Evolutionary conservation across 2,888 invertebrate species (phyloP).

Genomic region (Lumbricus terrestris): DNA sequence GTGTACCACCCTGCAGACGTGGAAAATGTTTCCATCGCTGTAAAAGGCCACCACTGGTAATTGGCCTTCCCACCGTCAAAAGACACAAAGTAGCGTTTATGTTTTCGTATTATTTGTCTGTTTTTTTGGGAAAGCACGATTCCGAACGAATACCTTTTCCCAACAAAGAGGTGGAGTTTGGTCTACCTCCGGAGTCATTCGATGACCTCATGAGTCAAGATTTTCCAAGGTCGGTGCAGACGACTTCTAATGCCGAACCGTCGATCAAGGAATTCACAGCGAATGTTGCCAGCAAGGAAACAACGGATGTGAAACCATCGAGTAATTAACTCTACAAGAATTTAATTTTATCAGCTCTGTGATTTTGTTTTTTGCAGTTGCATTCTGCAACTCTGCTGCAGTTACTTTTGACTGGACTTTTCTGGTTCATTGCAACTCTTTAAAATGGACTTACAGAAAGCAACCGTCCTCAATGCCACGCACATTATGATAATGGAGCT

Average conservation of each 20-base stretch:
- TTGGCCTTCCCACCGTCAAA: background rate
- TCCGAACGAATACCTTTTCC: constrained; percentile 15
- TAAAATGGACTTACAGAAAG: background rate
- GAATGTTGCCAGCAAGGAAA: background rate
- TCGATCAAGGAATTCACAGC: background rate
- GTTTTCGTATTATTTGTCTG: background rate
- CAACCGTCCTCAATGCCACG: too few relatives aligned
- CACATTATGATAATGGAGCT: too few relatives aligned
- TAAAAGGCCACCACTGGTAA: background rate
- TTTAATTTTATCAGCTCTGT: background rate
- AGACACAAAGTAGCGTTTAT: background rate
- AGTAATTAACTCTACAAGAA: background rate
- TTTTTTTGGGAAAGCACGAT: constrained; percentile 7
- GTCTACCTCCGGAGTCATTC: background rate
- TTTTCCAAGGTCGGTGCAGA: constrained; percentile 4
- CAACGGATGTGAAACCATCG: background rate
- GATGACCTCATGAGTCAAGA: background rate
- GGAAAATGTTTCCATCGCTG: background rate
- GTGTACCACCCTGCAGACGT: background rate
- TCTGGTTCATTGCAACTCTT: background rate
- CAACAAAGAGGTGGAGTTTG: background rate
- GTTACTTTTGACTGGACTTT: background rate
- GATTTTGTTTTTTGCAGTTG: background rate
- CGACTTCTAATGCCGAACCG: background rate
- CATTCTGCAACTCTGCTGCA: background rate